phyloP scores from a whole-genome alignment of 2,797 vertebrate genomes.

The Coilia nasus region DNA sequence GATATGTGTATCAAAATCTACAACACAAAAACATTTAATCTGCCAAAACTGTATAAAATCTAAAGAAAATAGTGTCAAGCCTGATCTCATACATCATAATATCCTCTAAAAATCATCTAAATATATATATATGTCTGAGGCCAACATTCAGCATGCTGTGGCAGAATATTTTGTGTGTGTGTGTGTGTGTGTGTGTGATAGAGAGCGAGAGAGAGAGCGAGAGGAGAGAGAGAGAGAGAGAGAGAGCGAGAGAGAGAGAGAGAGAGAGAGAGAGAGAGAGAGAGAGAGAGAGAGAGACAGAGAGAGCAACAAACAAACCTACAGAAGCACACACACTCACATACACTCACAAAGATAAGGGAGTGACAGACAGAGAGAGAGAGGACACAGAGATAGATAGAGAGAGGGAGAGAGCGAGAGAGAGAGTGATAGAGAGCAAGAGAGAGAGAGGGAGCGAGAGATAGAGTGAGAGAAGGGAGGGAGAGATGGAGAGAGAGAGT shows the following conservation, averaged over 20 bases:
- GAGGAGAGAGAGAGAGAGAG: not conserved
- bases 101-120: not conserved
- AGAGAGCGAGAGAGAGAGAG: not conserved
- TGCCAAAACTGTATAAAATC: too few relatives aligned
- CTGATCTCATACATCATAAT: not conserved
- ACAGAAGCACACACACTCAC: not conserved
- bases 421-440: not conserved
- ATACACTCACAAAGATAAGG: constrained; percentile 32
- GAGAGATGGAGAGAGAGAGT: too few relatives aligned
- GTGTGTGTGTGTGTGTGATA: constrained; percentile 1
- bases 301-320: too few relatives aligned
- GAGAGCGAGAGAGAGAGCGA: constrained; percentile 12
- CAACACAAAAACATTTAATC: not conserved
- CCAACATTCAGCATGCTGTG: not conserved
- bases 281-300: too few relatives aligned
- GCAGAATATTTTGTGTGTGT: not conserved
- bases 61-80: too few relatives aligned
- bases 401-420: not conserved
- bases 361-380: not conserved
- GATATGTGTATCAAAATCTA: not conserved
- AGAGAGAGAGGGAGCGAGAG: constrained; percentile 38
- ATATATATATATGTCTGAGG: not conserved
- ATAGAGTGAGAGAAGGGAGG: not conserved
- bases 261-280: not conserved
- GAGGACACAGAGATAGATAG: not conserved